Base-by-base conservation (phyloP, 2,888 invertebrate species). In the Lithosia quadra region DNA sequence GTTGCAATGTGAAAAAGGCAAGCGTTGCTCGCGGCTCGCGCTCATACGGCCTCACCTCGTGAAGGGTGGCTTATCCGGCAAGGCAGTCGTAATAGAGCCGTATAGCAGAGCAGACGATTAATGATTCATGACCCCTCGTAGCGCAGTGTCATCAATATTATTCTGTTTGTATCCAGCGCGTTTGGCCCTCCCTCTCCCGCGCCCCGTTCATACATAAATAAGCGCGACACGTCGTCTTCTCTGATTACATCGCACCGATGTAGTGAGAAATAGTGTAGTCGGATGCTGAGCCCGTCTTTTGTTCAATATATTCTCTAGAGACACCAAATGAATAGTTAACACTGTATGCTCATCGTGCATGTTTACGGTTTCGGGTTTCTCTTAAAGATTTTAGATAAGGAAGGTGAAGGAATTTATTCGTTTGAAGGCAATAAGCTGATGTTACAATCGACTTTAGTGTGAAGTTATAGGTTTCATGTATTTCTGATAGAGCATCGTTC, bases 121-220 rank as follows among this genome's bases (percentile, higher is more conserved):
- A 95, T 95, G 95, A 94, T 95, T 95, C 95, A 95, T 95, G 95
- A 95, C 94, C 95, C 93, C 93, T 94, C 92, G 91, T 89, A 91
- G 93, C 91, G 92, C 91, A 91, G 92, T 94, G 95, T 95, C 95
- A 95, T 95, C 95, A 95, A 95, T 95, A 95, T 95, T 95, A 95
- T 95, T 95, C 95, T 94, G 95, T 95, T 95, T 94, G 95, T 95
- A 94, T 91, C 94, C 89, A 91, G 89, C 90, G 90, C 91, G 91
- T 91, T 91, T 88, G 90, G 93, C 88, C 93, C 93, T 92, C 94
- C 94, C 94, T 93, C 92, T 87, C 93, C 93, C 90, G 91, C 92
- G 91, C 93, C 94, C 92, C 85, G 89, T 91, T 93, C 95, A 95
- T 95, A 95, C 94, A 95, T 95, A 95, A 95, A 95, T 95, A 95